These are phyloP conservation scores for Allacma fusca DNA, from an alignment of 2,888 invertebrate species.

Conservation along the genomic window DNA sequence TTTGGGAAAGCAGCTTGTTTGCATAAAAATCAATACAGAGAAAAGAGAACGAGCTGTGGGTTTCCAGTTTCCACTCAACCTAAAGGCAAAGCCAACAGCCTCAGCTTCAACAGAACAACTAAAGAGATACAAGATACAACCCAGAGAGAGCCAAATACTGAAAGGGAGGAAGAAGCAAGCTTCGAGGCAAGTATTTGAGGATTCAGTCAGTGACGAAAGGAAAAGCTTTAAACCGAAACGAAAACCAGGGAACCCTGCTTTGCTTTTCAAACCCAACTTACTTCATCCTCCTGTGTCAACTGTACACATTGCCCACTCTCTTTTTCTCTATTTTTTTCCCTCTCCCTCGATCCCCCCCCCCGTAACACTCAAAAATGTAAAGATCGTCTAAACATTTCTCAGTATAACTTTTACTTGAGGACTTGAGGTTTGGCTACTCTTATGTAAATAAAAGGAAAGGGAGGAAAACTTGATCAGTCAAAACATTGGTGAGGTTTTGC, in stretches of 20 bases:
- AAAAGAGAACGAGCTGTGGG: slow-evolving; percentile 32
- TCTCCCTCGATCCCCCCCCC: neutral
- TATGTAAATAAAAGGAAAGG: too few species aligned
- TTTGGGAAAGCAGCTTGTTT: slow-evolving; percentile 61
- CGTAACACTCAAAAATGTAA: neutral
- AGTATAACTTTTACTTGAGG: too few species aligned
- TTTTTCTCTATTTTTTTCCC: slow-evolving; percentile 21
- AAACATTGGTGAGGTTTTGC: slow-evolving; percentile 11
- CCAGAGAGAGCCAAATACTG: neutral
- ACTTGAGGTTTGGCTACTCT: too few species aligned
- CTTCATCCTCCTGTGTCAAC: slow-evolving; percentile 18
- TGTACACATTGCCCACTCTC: slow-evolving; percentile 5
- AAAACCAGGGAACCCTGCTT: slow-evolving; percentile 19
- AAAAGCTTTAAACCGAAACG: slow-evolving; percentile 24
- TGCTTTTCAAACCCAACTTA: slow-evolving; percentile 15
- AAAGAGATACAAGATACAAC: slow-evolving; percentile 33
- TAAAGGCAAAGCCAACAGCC: slow-evolving; percentile 36
- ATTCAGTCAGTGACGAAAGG: slow-evolving; percentile 22
- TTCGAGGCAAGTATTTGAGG: slow-evolving; percentile 4
- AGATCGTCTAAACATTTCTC: slow-evolving; percentile 7
- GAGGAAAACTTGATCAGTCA: slow-evolving; percentile 1
- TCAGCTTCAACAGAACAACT: slow-evolving; percentile 18
- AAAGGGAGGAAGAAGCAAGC: slow-evolving; percentile 14
- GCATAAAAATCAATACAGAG: slow-evolving; percentile 62
- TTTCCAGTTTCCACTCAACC: slow-evolving; percentile 39